phyloP scores from a whole-genome alignment of 1,140 invertebrate species.

The Drosophila lacertosa region DNA sequence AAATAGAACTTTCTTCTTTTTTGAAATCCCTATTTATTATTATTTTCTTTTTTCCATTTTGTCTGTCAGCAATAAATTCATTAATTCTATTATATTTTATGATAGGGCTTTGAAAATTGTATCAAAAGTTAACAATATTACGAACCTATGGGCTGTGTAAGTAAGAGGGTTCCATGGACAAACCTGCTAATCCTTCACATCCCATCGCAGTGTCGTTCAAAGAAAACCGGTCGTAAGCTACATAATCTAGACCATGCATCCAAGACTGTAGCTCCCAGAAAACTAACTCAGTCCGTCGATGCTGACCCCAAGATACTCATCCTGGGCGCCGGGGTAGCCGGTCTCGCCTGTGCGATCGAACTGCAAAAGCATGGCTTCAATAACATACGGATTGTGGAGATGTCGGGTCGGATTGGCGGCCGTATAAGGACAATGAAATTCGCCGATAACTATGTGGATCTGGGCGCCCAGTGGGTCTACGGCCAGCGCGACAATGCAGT shows the following conservation, averaged over 20 bases:
- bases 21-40: no score
- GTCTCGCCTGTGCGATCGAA: conserved; percentile 85
- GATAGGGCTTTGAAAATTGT: no score
- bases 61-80: no score
- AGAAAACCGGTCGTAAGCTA: neutral
- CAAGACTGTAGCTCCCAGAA: conserved; percentile 6
- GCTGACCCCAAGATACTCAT: conserved; percentile 82
- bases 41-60: no score
- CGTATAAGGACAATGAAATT: conserved; percentile 86
- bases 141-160: conserved; percentile 38
- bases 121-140: no score
- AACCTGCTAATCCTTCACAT: neutral
- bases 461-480: conserved; percentile 92
- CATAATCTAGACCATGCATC: conserved; percentile 27
- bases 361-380: conserved; percentile 83
- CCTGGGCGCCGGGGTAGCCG: conserved; percentile 86
- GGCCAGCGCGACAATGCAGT: conserved; percentile 90
- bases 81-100: no score
- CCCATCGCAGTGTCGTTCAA: conserved; percentile 16
- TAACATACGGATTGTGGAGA: conserved; percentile 87
- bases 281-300: neutral
- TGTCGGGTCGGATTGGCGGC: conserved; percentile 88
- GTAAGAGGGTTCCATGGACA: neutral
- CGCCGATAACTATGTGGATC: conserved; percentile 87
- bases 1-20: no score